Evolutionary conservation across 2,888 invertebrate species (phyloP), one percentile per base, ranked within the genome.

Genomic region (Eupithecia pulchellata): DNA sequence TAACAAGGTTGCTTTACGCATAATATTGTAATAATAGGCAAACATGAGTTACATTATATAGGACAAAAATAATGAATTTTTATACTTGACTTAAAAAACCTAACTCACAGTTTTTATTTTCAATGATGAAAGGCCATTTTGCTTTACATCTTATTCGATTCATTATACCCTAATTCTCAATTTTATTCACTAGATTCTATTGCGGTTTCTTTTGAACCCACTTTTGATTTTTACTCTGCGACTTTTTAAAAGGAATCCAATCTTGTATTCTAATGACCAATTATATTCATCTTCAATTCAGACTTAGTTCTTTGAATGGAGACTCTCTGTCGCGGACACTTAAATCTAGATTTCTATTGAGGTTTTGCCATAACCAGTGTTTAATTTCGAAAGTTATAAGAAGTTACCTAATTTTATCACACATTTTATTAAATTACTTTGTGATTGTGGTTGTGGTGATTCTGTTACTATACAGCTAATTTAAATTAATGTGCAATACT

Each of bases 251-350:
- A 66, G 68, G 68, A 74, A 73, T 75, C 74, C 75, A 73, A 77
- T 76, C 75, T 75, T 63, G 64, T 73, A 76, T 77, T 77, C 75
- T 79, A 78, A 79, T 77, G 78, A 77, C 77, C 79, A 77, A 79
- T 79, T 79, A 77, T 77, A 71, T 75, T 74, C 71, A 75, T 72
- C 66, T 78, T 73, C 76, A 71, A 75, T 76, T 72, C 76, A 69
- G 64, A 69, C 30, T 65, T 65, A 72, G 74, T 68, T 66, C 74
- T 76, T 65, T 76, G 73, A 76, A 73, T 71, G 70, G 60, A 66
- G 27, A 66, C 69, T 65, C 64, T 69, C 65, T 77, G 64, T 71
- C 64, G 64, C 39, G 36, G 29, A 29, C 27, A 57, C 61, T 25
- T n/a, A 63, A 72, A 68, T 73, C 72, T 69, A 72, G 72, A 66